A percentile compares a stretch with the other conserved stretches of the same genome.
Evolutionary conservation across 2,888 invertebrate species (phyloP).

Genomic region (Saturnia pavonia): DNA sequence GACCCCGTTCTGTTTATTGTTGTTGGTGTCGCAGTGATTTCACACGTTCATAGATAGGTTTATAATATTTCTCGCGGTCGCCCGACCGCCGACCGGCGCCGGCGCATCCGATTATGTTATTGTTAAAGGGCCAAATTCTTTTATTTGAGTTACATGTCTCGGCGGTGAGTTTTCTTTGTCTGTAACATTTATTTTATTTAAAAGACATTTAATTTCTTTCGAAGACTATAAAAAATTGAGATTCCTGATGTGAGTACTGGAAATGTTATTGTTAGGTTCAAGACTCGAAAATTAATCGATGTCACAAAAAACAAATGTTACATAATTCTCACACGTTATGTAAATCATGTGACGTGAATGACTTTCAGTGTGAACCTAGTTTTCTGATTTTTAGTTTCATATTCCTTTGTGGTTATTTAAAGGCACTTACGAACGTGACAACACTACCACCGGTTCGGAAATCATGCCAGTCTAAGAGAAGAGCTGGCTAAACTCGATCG

Average conservation of each 20-base stretch:
- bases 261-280: not conserved
- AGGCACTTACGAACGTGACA: no score
- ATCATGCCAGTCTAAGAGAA: no score
- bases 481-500: no score
- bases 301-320: no score
- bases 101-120: constrained; percentile 75
- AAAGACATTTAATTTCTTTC: constrained; percentile 21
- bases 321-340: no score
- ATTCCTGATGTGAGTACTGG: not conserved
- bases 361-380: no score
- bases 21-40: constrained; percentile 67
- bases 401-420: no score
- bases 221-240: not conserved
- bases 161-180: constrained; percentile 59
- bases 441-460: no score
- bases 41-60: constrained; percentile 61
- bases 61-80: constrained; percentile 54
- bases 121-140: constrained; percentile 71
- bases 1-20: constrained; percentile 43
- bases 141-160: constrained; percentile 75
- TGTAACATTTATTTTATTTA: constrained; percentile 17
- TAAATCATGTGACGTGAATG: no score
- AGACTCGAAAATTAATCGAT: no score
- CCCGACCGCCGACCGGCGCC: constrained; percentile 71
- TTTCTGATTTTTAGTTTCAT: no score